phyloP scores from a whole-genome alignment of 2,888 invertebrate species.

The Liodrosophila aerea region DNA sequence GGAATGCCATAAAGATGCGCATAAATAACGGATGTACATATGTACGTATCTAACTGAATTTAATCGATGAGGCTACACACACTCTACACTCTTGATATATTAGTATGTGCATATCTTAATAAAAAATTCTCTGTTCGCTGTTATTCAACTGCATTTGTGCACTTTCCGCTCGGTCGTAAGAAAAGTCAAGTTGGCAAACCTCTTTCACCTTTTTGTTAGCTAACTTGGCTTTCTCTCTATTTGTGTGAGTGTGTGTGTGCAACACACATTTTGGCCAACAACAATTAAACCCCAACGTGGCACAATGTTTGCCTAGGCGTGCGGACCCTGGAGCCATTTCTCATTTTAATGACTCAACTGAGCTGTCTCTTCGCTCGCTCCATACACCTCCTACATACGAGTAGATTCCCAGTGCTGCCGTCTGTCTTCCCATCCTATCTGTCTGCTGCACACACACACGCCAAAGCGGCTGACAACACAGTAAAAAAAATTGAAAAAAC shows the following conservation, averaged over 20 bases:
- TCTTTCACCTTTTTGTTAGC: slow-evolving; percentile 27
- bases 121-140: slow-evolving; percentile 14
- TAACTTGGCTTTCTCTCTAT: background rate
- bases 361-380: slow-evolving; percentile 36
- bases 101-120: slow-evolving; percentile 7
- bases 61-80: slow-evolving; percentile 20
- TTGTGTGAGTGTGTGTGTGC: slow-evolving; percentile 10
- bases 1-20: slow-evolving; percentile 12
- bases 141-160: slow-evolving; percentile 38
- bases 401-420: slow-evolving; percentile 12
- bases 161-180: slow-evolving; percentile 18
- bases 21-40: slow-evolving; percentile 45
- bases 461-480: slow-evolving; percentile 48
- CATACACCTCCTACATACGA: background rate
- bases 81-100: no score
- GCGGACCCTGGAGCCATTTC: slow-evolving; percentile 65
- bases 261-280: slow-evolving; percentile 53
- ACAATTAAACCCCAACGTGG: slow-evolving; percentile 66
- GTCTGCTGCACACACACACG: slow-evolving; percentile 37
- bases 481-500: slow-evolving; percentile 18
- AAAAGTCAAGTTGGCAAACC: slow-evolving; percentile 56
- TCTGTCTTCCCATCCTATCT: slow-evolving; percentile 35
- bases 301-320: slow-evolving; percentile 60
- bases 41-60: slow-evolving; percentile 17
- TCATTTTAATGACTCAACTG: slow-evolving; percentile 75